These are phyloP conservation scores for Catocala fraxini DNA, from an alignment of 2,888 invertebrate genomes.

Conservation along the genomic window DNA sequence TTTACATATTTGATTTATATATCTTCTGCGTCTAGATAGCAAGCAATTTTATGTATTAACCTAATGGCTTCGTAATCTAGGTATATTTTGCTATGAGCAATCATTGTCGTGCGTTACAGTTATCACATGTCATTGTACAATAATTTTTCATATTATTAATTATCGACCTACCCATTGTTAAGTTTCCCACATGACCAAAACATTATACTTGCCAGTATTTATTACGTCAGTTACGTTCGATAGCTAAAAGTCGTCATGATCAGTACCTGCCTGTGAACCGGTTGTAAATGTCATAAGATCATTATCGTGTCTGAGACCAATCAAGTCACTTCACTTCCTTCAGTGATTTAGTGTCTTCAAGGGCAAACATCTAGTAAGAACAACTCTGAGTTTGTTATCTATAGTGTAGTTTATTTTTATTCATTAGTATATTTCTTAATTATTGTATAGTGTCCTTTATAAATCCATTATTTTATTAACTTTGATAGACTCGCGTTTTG, in stretches of 20 bases:
- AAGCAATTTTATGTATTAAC: no score
- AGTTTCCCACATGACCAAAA: not conserved
- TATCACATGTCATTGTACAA: no score
- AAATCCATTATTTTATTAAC: no score
- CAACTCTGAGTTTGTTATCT: not conserved
- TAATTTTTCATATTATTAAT: not conserved
- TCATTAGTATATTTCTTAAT: no score
- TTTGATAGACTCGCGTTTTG: no score
- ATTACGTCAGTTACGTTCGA: slow-evolving; percentile 2
- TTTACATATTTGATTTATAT: slow-evolving; percentile 16
- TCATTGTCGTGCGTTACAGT: no score
- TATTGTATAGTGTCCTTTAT: no score
- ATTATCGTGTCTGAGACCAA: slow-evolving; percentile 28
- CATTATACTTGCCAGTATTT: slow-evolving; percentile 2
- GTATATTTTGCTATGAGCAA: no score
- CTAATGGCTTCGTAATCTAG: no score
- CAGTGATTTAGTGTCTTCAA: slow-evolving; percentile 27
- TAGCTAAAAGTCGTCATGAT: not conserved
- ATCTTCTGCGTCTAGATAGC: no score
- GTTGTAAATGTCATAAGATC: slow-evolving; percentile 43
- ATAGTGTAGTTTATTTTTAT: not conserved
- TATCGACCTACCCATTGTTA: not conserved
- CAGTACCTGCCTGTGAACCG: slow-evolving; percentile 22
- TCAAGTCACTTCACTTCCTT: slow-evolving; percentile 31
- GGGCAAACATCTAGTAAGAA: slow-evolving; percentile 26